phyloP scores from a whole-genome alignment of 2,113 vertebrate species.

The Edolisoma coerulescens region DNA sequence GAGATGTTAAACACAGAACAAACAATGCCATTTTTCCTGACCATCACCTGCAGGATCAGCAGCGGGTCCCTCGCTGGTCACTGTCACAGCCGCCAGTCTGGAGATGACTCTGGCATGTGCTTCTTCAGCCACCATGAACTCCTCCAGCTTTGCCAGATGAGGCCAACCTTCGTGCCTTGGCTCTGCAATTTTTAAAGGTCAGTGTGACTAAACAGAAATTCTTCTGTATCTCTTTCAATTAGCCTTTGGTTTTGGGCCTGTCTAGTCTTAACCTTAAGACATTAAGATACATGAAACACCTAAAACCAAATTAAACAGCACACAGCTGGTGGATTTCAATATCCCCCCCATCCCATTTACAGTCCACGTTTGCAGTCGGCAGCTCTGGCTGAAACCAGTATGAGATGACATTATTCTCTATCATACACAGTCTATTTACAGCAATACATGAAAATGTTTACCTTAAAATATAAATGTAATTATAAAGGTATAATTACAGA shows the following conservation, averaged over 20 bases:
- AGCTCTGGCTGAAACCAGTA: not conserved
- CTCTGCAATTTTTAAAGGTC: not conserved
- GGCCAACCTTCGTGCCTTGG: not conserved
- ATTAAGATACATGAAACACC: not conserved
- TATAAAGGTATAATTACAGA: constrained; percentile 43
- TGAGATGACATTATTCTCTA: not conserved
- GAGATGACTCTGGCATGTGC: not conserved
- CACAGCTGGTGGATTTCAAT: not conserved
- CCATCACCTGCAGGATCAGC: not conserved
- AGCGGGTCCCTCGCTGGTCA: not conserved
- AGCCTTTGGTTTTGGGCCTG: not conserved
- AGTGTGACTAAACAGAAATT: not conserved
- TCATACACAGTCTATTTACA: not conserved
- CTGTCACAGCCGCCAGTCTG: not conserved
- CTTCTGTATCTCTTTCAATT: not conserved
- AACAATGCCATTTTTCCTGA: not conserved
- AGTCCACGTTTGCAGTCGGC: not conserved
- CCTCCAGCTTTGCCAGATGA: not conserved
- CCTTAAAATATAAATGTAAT: constrained; percentile 37
- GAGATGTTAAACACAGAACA: not conserved
- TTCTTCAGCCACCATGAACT: not conserved
- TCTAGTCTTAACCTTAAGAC: not conserved
- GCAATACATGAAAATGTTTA: constrained; percentile 18
- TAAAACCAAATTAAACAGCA: not conserved
- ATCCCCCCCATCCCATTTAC: not conserved